Evolutionary conservation across 2,797 vertebrate genomes (phyloP).

Genomic region (Lates japonicus): DNA sequence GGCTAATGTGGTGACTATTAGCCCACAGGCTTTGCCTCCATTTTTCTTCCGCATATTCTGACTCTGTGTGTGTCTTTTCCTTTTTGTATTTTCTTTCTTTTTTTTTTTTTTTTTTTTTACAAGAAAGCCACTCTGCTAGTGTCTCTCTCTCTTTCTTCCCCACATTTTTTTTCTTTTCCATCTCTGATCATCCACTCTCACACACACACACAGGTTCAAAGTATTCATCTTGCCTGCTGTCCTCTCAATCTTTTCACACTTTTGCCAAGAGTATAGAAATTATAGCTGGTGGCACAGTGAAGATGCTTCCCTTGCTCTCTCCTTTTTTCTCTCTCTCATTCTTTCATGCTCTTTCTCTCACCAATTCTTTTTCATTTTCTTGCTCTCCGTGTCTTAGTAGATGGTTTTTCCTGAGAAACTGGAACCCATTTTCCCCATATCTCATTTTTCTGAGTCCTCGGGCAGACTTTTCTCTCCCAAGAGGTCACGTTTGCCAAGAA

Average conservation of each 20-base stretch:
- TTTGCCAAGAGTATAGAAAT: constrained; percentile 53
- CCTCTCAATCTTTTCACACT: constrained; percentile 50
- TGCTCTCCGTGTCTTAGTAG: constrained; percentile 22
- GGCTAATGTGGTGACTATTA: constrained; percentile 60
- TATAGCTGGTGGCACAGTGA: constrained; percentile 44
- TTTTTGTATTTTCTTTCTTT: constrained; percentile 6
- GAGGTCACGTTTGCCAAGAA: not conserved
- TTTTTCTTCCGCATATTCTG: constrained; percentile 26
- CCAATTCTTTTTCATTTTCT: constrained; percentile 38
- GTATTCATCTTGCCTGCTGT: constrained; percentile 47
- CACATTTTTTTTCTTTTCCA: not conserved
- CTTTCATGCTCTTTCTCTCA: constrained; percentile 1
- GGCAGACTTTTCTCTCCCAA: constrained; percentile 22
- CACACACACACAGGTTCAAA: constrained; percentile 34
- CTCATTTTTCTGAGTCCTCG: constrained; percentile 40
- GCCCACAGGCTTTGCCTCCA: constrained; percentile 36
- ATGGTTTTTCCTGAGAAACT: constrained; percentile 46
- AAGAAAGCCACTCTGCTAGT: constrained; percentile 14
- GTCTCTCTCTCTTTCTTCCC: not conserved
- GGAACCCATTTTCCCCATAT: constrained; percentile 33
- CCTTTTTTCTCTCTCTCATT: not conserved
- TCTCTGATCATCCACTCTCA: constrained; percentile 24
- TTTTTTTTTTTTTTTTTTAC: constrained; percentile 17
- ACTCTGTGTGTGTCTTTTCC: constrained; percentile 12
- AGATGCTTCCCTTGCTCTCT: constrained; percentile 28